These are phyloP conservation scores for Xiphophorus couchianus DNA, from an alignment of 2,113 vertebrate genomes.

Conservation along the genomic window DNA sequence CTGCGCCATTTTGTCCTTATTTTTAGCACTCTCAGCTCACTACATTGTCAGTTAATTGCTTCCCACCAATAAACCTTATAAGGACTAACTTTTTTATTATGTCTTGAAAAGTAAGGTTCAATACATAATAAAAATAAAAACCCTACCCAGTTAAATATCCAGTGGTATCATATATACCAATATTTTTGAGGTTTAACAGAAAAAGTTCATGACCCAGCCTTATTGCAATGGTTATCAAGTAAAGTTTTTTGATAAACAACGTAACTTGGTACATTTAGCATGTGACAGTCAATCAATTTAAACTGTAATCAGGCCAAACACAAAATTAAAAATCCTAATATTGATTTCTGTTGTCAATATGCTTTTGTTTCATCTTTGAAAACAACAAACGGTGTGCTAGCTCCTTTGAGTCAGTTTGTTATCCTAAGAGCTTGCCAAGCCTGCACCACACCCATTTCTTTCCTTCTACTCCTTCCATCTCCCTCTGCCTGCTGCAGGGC, in stretches of 20 bases:
- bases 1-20: too few relatives aligned
- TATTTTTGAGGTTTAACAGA: not conserved
- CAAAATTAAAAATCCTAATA: not conserved
- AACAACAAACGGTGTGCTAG: not conserved
- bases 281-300: not conserved
- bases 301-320: not conserved
- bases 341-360: not conserved
- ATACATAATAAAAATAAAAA: too few relatives aligned
- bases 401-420: not conserved
- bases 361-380: not conserved
- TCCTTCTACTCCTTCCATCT: slow-evolving; percentile 15
- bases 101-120: not conserved
- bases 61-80: not conserved
- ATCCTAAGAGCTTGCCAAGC: slow-evolving; percentile 1
- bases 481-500: slow-evolving; percentile 33
- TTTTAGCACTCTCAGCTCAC: not conserved
- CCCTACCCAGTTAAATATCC: not conserved
- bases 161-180: not conserved
- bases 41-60: not conserved
- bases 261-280: not conserved
- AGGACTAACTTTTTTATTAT: not conserved
- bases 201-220: not conserved
- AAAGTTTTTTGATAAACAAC: not conserved
- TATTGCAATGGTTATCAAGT: not conserved
- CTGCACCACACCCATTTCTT: slow-evolving; percentile 32